These are phyloP conservation scores for Drosophila murphyi DNA, from an alignment of 1,140 invertebrate species.

Conservation along the genomic window DNA sequence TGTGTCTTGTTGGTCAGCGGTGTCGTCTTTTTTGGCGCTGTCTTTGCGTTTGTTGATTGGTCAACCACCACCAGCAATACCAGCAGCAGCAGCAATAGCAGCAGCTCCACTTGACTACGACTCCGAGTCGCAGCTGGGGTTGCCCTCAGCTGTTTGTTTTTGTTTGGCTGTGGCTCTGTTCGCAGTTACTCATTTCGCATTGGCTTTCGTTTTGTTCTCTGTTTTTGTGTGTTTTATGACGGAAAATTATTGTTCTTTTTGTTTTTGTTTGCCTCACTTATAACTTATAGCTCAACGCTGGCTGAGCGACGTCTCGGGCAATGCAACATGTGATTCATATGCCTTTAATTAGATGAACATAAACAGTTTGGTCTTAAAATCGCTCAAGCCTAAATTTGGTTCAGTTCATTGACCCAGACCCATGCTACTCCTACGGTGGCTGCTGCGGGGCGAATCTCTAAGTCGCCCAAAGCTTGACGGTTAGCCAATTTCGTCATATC, in stretches of 20 bases:
- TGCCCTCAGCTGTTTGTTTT: constrained; percentile 72
- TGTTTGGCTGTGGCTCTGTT: constrained; percentile 35
- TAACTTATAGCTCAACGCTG: constrained; percentile 15
- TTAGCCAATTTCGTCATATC: constrained; percentile 63
- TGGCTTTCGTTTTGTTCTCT: constrained; percentile 72
- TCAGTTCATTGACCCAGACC: constrained; percentile 48
- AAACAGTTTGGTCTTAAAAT: constrained; percentile 42
- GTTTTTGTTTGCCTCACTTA: constrained; percentile 43
- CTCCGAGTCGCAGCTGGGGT: constrained; percentile 18
- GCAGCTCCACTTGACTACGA: constrained; percentile 13
- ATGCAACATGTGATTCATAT: constrained; percentile 76
- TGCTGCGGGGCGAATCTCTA: no score
- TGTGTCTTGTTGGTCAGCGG: constrained; percentile 59
- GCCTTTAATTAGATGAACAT: constrained; percentile 56
- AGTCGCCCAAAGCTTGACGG: constrained; percentile 21
- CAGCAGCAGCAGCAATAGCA: not conserved
- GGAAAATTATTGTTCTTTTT: constrained; percentile 72
- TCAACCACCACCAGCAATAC: constrained; percentile 16
- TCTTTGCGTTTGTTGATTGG: constrained; percentile 69
- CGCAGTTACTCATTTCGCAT: constrained; percentile 47
- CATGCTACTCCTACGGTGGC: not conserved
- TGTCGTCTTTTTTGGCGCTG: constrained; percentile 55
- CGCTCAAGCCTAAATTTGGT: constrained; percentile 21
- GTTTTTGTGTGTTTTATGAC: constrained; percentile 71
- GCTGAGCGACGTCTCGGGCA: constrained; percentile 24